phyloP scores from a whole-genome alignment of 2,888 invertebrate genomes.

The Cancer borealis region DNA sequence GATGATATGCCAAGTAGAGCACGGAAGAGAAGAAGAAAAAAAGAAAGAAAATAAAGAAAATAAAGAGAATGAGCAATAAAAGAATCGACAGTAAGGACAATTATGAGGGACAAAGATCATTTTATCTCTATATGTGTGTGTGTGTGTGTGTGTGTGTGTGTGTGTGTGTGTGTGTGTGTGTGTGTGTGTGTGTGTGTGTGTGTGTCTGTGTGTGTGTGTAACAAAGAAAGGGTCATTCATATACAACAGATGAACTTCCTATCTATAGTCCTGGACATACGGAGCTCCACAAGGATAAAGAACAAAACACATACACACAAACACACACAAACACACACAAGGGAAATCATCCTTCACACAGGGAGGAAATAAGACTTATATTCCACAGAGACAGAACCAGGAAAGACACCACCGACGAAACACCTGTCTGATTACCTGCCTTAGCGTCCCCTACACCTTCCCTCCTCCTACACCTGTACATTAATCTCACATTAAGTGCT shows the following conservation, averaged over 20 bases:
- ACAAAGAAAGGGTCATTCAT: background rate
- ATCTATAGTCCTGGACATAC: too few relatives aligned
- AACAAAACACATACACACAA: background rate
- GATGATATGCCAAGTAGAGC: background rate
- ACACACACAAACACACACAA: too few relatives aligned
- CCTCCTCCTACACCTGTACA: too few relatives aligned
- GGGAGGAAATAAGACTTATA: too few relatives aligned
- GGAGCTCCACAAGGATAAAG: background rate
- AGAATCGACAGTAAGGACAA: background rate
- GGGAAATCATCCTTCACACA: too few relatives aligned
- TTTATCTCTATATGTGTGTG: background rate
- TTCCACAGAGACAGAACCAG: too few relatives aligned
- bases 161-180: constrained; percentile 36
- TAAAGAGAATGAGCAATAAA: background rate
- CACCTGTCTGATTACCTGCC: too few relatives aligned
- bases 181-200: constrained; percentile 32
- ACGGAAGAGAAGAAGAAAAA: background rate
- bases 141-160: constrained; percentile 40
- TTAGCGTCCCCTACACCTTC: too few relatives aligned
- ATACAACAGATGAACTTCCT: background rate
- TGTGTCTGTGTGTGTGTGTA: constrained; percentile 32
- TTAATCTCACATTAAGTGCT: too few relatives aligned
- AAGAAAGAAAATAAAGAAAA: background rate
- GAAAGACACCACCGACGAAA: too few relatives aligned
- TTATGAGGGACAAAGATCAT: background rate